Evolutionary conservation across 2,113 vertebrate genomes (phyloP).

Genomic region (Ploceus nigricollis): DNA sequence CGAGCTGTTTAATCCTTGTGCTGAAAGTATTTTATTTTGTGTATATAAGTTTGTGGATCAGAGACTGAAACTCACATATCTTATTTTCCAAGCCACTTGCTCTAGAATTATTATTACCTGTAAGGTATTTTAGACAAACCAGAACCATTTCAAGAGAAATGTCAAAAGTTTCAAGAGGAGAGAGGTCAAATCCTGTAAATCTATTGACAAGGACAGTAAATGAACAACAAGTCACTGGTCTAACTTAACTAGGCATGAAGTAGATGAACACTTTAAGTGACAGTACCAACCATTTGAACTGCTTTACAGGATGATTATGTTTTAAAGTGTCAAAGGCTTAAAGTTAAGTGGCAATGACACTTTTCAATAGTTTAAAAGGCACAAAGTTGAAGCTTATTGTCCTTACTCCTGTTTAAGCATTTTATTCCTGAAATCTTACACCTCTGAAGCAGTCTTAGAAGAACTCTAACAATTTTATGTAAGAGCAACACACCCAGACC

Average conservation of each 20-base stretch:
- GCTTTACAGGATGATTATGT: not conserved
- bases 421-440: conserved; percentile 64
- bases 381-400: not conserved
- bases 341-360: not conserved
- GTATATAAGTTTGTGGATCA: not conserved
- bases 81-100: not conserved
- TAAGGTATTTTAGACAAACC: not conserved
- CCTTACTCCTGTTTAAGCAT: conserved; percentile 45
- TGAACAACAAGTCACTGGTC: not conserved
- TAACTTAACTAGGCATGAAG: not conserved
- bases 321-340: not conserved
- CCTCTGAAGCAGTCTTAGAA: conserved; percentile 63
- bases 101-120: not conserved
- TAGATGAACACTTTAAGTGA: not conserved
- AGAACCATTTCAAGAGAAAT: not conserved
- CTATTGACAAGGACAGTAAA: not conserved
- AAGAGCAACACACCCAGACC: conserved; percentile 63
- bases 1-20: not conserved
- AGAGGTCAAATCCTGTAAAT: not conserved
- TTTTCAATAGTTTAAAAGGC: conserved; percentile 19
- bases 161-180: not conserved
- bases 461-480: conserved; percentile 51
- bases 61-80: not conserved
- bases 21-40: not conserved
- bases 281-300: not conserved